Conservation (phyloP, 2,797 vertebrate species). For the Selene dorsalis region DNA sequence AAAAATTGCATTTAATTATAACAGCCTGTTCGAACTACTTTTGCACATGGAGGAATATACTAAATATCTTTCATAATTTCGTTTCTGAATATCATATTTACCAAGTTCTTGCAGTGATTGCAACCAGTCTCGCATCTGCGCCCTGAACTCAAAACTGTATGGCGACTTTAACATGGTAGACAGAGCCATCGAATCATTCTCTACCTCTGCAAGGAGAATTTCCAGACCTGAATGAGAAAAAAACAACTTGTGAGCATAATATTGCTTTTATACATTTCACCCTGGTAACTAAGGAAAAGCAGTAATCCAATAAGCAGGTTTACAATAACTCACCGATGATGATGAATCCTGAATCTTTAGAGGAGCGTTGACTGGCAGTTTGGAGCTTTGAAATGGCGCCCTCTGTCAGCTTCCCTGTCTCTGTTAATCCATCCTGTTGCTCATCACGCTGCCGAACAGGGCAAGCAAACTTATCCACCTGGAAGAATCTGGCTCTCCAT, state of each 20-base stretch:
- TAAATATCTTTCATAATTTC: neutral
- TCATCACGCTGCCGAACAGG: conserved; percentile 63
- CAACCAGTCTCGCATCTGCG: conserved; percentile 80
- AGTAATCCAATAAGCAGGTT: neutral
- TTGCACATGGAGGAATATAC: neutral
- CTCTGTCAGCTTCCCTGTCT: conserved; percentile 33
- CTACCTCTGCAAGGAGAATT: conserved; percentile 76
- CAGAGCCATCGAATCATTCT: conserved; percentile 83
- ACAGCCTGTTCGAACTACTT: neutral
- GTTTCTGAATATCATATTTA: conserved; percentile 61
- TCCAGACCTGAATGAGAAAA: conserved; percentile 77
- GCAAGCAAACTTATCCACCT: conserved; percentile 79
- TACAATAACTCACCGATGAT: conserved; percentile 80
- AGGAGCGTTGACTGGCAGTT: conserved; percentile 43
- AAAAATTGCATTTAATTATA: neutral
- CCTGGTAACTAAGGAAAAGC: neutral
- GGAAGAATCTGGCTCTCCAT: conserved; percentile 84
- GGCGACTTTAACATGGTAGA: conserved; percentile 82
- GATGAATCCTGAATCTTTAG: conserved; percentile 75
- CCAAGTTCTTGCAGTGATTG: conserved; percentile 81
- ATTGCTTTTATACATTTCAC: neutral
- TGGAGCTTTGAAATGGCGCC: neutral
- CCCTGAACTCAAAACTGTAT: conserved; percentile 74
- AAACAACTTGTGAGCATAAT: neutral
- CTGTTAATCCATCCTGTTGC: conserved; percentile 41